phyloP scores from a whole-genome alignment of 2,113 vertebrate genomes.

The Scalopus aquaticus region DNA sequence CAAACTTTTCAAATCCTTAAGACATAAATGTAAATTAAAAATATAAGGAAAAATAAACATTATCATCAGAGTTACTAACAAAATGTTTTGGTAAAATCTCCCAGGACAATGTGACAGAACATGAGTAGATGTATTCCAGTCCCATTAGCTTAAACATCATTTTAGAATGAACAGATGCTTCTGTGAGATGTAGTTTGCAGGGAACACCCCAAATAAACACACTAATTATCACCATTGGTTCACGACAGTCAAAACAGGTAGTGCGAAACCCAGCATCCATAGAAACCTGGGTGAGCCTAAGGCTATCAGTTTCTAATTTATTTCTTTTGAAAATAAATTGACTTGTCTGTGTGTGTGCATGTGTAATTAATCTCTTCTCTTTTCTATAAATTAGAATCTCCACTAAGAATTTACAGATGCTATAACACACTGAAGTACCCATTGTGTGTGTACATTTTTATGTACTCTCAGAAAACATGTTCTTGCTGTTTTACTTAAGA shows the following conservation, averaged over 20 bases:
- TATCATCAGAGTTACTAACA: not conserved
- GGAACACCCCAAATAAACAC: not conserved
- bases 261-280: not conserved
- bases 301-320: not conserved
- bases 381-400: not conserved
- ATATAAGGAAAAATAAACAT: not conserved
- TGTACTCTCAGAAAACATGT: not conserved
- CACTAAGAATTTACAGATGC: not conserved
- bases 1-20: not conserved
- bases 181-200: not conserved
- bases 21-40: not conserved
- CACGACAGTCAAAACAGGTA: not conserved
- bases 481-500: slow-evolving; percentile 36
- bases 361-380: not conserved
- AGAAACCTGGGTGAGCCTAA: not conserved
- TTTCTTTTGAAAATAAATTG: slow-evolving; percentile 20
- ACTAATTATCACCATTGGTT: not conserved
- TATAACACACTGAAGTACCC: not conserved
- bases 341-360: not conserved
- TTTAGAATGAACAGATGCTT: not conserved
- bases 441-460: not conserved
- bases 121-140: not conserved
- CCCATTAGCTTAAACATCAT: not conserved
- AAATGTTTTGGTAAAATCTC: not conserved
- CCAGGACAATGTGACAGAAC: not conserved